Evolutionary conservation across 2,888 invertebrate species (phyloP), one percentile per base, ranked within the genome.

Genomic region (Leucania comma): DNA sequence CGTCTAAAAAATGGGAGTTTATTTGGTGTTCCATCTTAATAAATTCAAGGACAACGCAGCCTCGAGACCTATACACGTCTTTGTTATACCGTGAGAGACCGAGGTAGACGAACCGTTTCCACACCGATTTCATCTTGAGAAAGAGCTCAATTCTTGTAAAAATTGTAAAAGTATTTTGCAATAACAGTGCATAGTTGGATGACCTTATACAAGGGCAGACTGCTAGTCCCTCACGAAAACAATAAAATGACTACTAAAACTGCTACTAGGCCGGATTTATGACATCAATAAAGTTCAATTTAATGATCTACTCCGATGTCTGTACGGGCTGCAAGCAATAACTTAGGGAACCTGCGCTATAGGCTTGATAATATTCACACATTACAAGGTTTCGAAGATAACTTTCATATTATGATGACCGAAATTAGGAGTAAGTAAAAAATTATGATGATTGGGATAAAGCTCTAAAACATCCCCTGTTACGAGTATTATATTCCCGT

Each of bases 221-320:
- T 75, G 83, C 83, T 84, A 81, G 87, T 81, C 87, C 84, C 85
- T 88, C 81, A 73, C 75, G 83, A 81, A 85, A 82, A 87, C 86
- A 89, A 87, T 91, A 91, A 91, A 91, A 90, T 85, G 56, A 75
- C 83, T 85, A 90, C 82, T 90, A 89, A 91, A 91, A 89, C 80
- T 84, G 83, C 88, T 87, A 87, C 89, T 87, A 86, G 84, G 78
- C 73, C 69, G 84, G 87, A 88, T 91, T 92, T 92, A 93, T 87
- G 85, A 81, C 88, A 79, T 83, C 86, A 83, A 87, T 90, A 91
- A 91, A 89, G 84, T 84, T 87, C 81, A 89, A 89, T 90, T 90
- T 91, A 92, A 92, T 88, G 91, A 89, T 84, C 81, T 68, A 82
- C 76, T 82, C 68, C 82, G 79, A 81, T 77, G 83, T 77, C 24